These are phyloP conservation scores for Catocala sponsa DNA, from an alignment of 2,888 invertebrate species.

Conservation along the genomic window DNA sequence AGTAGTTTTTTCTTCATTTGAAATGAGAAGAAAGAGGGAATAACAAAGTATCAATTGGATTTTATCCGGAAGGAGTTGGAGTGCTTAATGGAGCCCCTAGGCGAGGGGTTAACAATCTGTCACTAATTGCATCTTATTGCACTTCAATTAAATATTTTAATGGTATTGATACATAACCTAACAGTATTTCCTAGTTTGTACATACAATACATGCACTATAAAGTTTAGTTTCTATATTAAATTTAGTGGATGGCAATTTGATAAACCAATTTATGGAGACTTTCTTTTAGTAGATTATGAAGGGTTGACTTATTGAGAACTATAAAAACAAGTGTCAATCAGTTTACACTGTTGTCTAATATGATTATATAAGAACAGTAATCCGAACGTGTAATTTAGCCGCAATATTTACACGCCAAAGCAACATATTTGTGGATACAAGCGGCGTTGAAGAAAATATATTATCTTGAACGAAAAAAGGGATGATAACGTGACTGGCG, in stretches of 20 bases:
- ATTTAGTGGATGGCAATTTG: background rate
- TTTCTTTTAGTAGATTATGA: background rate
- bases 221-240: too few relatives aligned
- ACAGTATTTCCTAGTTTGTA: too few relatives aligned
- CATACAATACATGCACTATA: too few relatives aligned
- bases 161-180: background rate
- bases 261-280: background rate
- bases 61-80: slow-evolving; percentile 36
- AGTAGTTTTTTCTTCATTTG: background rate
- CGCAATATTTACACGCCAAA: background rate
- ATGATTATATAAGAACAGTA: background rate
- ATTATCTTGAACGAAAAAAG: slow-evolving; percentile 66
- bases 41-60: slow-evolving; percentile 41
- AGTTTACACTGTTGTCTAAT: background rate
- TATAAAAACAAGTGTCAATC: background rate
- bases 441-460: slow-evolving; percentile 59
- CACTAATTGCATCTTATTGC: slow-evolving; percentile 46
- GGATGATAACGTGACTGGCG: slow-evolving; percentile 74
- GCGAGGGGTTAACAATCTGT: slow-evolving; percentile 42
- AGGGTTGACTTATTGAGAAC: background rate
- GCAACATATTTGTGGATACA: slow-evolving; percentile 22
- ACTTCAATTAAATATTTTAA: slow-evolving; percentile 3
- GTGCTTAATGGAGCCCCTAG: slow-evolving; percentile 46
- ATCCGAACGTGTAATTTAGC: background rate
- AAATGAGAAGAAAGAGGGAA: slow-evolving; percentile 20